Conservation (phyloP, 92 coral and sea anemone genomes). For the Montipora capitata region DNA sequence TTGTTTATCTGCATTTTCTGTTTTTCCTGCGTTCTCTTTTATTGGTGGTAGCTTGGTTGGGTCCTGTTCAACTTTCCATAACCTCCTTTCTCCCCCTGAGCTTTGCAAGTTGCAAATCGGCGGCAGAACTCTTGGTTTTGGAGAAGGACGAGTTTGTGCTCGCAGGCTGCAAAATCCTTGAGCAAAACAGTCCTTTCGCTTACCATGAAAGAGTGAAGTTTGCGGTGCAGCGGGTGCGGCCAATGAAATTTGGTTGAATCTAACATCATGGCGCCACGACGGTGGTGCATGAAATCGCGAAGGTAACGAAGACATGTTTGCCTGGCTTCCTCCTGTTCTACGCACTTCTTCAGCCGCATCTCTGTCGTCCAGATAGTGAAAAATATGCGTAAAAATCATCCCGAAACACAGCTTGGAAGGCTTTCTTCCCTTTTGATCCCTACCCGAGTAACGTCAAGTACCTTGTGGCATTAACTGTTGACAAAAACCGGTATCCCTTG, state of each 20-base stretch:
- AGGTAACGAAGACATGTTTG: background rate
- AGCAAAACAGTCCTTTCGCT: background rate
- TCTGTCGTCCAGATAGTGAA: constrained; percentile 51
- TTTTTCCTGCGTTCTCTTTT: background rate
- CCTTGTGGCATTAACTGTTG: background rate
- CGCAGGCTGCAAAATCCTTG: constrained; percentile 26
- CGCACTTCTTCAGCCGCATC: constrained; percentile 32
- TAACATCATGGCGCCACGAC: background rate
- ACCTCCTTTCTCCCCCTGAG: background rate
- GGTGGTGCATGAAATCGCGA: constrained; percentile 13
- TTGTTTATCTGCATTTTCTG: background rate
- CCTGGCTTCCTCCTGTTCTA: background rate
- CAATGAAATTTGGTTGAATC: constrained; percentile 12
- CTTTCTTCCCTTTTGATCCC: background rate
- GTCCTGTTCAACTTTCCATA: background rate
- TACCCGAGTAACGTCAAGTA: background rate
- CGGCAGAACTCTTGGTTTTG: constrained; percentile 1
- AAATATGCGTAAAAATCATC: constrained; percentile 59
- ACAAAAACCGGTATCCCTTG: background rate
- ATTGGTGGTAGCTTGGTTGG: constrained; percentile 46
- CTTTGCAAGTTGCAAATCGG: constrained; percentile 17
- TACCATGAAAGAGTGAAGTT: background rate
- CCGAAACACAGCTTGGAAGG: background rate
- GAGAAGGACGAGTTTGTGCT: background rate
- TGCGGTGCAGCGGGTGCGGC: background rate